Evolutionary conservation across 2,113 vertebrate species (phyloP).

Genomic region (Scomber scombrus): DNA sequence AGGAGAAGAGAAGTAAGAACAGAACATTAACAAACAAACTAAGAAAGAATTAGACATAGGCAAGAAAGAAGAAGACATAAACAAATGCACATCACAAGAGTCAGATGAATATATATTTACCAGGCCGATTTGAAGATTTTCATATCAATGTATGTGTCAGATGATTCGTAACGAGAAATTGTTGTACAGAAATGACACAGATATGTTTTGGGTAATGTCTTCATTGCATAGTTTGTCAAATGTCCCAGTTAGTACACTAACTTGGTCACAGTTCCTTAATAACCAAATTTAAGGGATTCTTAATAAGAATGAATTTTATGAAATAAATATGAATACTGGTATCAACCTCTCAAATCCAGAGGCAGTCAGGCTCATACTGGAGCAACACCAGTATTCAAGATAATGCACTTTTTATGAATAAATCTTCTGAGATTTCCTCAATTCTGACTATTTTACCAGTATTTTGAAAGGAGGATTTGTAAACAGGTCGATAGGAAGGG

Average conservation of each 20-base stretch:
- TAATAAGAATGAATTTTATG: not conserved
- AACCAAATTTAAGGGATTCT: not conserved
- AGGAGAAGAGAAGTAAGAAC: not conserved
- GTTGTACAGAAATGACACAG: not conserved
- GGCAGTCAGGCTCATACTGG: not conserved
- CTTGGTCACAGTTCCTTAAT: not conserved
- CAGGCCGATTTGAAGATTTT: not conserved
- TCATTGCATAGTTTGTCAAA: not conserved
- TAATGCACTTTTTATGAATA: not conserved
- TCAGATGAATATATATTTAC: not conserved
- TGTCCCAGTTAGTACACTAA: not conserved
- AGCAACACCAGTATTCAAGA: not conserved
- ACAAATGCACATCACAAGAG: not conserved
- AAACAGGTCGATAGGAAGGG: not conserved
- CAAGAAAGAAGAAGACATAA: not conserved
- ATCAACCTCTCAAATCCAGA: not conserved
- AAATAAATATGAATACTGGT: not conserved
- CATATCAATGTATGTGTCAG: not conserved
- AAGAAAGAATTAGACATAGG: not conserved
- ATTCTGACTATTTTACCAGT: not conserved
- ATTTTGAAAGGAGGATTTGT: not conserved
- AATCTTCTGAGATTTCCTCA: not conserved
- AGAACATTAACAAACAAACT: not conserved
- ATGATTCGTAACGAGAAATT: not conserved
- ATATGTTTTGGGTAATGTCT: not conserved